These are phyloP conservation scores for Novumbra hubbsi DNA, from an alignment of 2,797 vertebrate species.

Conservation along the genomic window DNA sequence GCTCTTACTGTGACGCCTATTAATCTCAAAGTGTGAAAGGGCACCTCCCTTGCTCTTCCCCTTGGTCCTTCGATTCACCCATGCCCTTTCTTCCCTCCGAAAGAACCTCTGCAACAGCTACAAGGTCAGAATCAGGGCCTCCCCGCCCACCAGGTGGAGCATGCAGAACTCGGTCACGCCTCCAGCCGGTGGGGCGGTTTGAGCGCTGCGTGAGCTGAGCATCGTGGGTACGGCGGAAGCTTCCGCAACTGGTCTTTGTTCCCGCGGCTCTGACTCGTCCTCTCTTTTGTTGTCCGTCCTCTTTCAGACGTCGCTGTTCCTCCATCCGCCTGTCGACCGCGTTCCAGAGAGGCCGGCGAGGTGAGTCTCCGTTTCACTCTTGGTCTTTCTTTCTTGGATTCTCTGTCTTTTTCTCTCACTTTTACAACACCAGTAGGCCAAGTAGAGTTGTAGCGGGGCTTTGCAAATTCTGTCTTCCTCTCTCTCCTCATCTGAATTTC, in stretches of 20 bases:
- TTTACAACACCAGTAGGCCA: neutral
- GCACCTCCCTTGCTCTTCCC: slow-evolving; percentile 36
- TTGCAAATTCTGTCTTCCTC: neutral
- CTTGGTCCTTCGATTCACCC: slow-evolving; percentile 43
- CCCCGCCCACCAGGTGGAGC: slow-evolving; percentile 29
- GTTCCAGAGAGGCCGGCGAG: slow-evolving; percentile 86
- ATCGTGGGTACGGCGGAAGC: slow-evolving; percentile 48
- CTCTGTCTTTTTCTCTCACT: neutral
- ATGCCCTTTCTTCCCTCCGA: slow-evolving; percentile 37
- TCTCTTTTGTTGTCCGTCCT: slow-evolving; percentile 69
- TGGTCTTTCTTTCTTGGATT: neutral
- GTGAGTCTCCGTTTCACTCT: slow-evolving; percentile 71
- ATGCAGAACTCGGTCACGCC: slow-evolving; percentile 64
- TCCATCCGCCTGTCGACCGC: slow-evolving; percentile 74
- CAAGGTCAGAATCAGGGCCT: slow-evolving; percentile 36
- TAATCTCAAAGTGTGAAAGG: slow-evolving; percentile 5
- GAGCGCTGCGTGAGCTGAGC: slow-evolving; percentile 55
- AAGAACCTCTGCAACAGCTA: slow-evolving; percentile 8
- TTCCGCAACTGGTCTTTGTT: slow-evolving; percentile 66
- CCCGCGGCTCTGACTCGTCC: slow-evolving; percentile 55
- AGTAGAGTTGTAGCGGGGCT: neutral
- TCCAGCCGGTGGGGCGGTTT: slow-evolving; percentile 62
- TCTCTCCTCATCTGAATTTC: neutral
- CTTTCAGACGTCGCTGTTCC: slow-evolving; percentile 86
- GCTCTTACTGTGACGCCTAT: slow-evolving; percentile 55